A percentile compares a stretch with the other conserved stretches of the same genome.
These are phyloP conservation scores for Diloba caeruleocephala DNA, from an alignment of 2,888 invertebrate species.

Conservation along the genomic window DNA sequence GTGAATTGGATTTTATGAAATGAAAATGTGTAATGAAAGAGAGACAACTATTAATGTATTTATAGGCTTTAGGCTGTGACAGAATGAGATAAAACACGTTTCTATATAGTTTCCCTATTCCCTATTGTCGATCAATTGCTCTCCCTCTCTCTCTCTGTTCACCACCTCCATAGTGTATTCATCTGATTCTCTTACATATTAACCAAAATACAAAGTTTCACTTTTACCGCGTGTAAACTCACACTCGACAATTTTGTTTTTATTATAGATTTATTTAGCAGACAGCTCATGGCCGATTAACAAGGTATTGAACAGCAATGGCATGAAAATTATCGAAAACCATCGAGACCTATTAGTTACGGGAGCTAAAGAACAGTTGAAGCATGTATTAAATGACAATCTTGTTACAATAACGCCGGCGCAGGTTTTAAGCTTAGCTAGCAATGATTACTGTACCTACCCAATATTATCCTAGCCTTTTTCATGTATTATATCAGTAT, in stretches of 20 bases:
- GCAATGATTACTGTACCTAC: conserved; percentile 14
- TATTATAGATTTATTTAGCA: conserved; percentile 62
- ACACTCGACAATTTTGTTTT: neutral
- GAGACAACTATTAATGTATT: no score
- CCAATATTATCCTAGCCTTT: neutral
- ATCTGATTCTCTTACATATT: no score
- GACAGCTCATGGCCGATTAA: conserved; percentile 67
- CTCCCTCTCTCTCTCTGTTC: no score
- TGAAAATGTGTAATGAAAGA: no score
- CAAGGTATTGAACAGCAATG: conserved; percentile 61
- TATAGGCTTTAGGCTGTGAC: no score
- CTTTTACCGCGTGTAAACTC: no score
- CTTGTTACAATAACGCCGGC: conserved; percentile 16
- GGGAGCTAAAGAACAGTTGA: conserved; percentile 18
- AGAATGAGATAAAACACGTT: no score
- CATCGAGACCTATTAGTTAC: conserved; percentile 21
- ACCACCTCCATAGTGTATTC: no score
- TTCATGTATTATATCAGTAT: neutral
- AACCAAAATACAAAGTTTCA: no score
- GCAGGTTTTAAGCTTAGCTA: conserved; percentile 16
- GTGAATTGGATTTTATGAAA: no score
- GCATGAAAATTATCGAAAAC: conserved; percentile 55
- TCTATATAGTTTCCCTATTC: no score
- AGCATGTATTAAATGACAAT: conserved; percentile 22
- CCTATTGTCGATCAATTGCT: no score